Evolutionary conservation across 2,113 vertebrate genomes (phyloP).

Genomic region (Columba janthina): DNA sequence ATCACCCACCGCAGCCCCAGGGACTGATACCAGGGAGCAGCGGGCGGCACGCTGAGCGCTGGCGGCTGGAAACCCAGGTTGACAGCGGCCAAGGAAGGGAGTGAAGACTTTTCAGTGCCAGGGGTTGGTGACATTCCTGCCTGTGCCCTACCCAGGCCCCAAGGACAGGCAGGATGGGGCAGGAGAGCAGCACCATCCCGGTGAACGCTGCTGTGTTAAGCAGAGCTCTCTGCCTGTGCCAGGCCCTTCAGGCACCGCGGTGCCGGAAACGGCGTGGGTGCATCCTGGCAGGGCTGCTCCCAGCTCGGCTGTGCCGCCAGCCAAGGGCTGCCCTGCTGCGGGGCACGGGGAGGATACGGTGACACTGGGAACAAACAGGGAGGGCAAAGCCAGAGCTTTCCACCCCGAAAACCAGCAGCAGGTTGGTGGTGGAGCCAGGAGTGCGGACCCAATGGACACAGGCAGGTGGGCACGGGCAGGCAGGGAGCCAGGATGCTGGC

Average conservation of each 20-base stretch:
- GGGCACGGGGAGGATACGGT: neutral
- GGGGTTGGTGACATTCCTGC: neutral
- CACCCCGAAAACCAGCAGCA: neutral
- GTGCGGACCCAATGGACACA: rapidly evolving
- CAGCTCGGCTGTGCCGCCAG: rapidly evolving
- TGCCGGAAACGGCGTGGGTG: rapidly evolving
- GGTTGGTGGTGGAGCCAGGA: neutral
- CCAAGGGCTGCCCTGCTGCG: neutral
- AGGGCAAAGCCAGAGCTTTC: neutral
- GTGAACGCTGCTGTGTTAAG: rapidly evolving
- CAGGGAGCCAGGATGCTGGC: rapidly evolving
- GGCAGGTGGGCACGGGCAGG: rapidly evolving
- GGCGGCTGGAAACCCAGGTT: rapidly evolving
- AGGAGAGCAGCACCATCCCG: neutral
- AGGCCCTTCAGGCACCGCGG: neutral
- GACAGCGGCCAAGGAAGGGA: neutral
- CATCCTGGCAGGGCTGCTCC: neutral
- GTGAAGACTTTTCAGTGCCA: neutral
- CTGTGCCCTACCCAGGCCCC: neutral
- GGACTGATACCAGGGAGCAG: neutral
- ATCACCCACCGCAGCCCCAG: rapidly evolving
- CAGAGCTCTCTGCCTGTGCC: neutral
- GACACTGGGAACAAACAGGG: neutral
- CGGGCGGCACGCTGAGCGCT: rapidly evolving
- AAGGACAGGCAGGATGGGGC: neutral